phyloP scores from a whole-genome alignment of 2,113 vertebrate genomes.

The Alaudala cheleensis region DNA sequence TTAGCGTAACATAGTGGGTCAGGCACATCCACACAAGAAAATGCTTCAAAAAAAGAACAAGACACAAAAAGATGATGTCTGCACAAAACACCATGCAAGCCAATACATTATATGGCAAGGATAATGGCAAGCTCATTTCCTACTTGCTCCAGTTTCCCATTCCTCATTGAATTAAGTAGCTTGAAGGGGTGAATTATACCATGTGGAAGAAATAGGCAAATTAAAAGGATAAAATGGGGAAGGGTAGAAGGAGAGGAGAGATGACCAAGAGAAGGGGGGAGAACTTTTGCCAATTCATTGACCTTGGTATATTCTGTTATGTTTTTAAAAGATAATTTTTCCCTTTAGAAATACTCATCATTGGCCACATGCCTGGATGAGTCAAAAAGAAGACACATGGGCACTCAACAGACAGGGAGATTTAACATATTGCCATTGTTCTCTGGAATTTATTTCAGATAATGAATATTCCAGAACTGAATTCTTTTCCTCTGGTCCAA shows the following conservation, averaged over 20 bases:
- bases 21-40: background rate
- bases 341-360: background rate
- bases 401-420: background rate
- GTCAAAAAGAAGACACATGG: constrained; percentile 26
- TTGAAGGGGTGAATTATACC: background rate
- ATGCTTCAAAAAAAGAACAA: background rate
- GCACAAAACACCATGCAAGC: background rate
- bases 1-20: background rate
- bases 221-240: background rate
- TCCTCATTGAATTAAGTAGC: background rate
- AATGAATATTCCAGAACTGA: constrained; percentile 20
- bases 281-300: background rate
- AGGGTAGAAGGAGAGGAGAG: background rate
- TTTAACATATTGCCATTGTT: constrained; percentile 27
- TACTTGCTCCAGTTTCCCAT: background rate
- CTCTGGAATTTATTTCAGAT: background rate
- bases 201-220: background rate
- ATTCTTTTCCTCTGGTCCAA: background rate
- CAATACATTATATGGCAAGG: accelerated
- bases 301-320: background rate
- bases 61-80: background rate
- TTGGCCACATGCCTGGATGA: background rate
- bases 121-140: background rate
- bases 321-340: background rate
- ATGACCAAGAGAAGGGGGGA: background rate